Percentiles rank a stretch among this genome's conserved stretches.
phyloP scores from a whole-genome alignment of 2,113 vertebrate species.

The Holacanthus passer region DNA sequence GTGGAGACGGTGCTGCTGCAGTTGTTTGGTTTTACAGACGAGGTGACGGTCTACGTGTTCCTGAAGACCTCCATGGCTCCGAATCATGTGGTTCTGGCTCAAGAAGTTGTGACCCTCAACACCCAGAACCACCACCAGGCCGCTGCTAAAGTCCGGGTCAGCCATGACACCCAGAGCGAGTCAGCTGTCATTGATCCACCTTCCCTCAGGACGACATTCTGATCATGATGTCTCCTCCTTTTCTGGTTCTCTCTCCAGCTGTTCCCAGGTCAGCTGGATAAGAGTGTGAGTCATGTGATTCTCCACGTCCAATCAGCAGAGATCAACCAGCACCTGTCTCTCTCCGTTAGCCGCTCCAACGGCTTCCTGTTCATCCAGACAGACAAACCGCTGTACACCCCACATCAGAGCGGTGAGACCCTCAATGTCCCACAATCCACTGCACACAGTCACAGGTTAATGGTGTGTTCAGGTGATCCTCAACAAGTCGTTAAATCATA shows the following conservation, averaged over 20 bases:
- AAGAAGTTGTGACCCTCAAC: constrained; percentile 76
- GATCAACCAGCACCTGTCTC: constrained; percentile 83
- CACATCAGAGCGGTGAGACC: constrained; percentile 88
- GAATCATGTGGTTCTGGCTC: constrained; percentile 65
- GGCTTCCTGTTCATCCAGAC: constrained; percentile 94
- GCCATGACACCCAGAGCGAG: background rate
- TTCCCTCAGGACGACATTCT: rapidly evolving
- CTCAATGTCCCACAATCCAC: constrained; percentile 7
- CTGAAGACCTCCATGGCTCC: constrained; percentile 89
- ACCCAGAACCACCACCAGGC: constrained; percentile 86
- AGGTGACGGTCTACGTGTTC: constrained; percentile 81
- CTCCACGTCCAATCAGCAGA: constrained; percentile 85
- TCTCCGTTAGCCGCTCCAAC: constrained; percentile 87
- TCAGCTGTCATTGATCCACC: no score
- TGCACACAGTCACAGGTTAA: background rate
- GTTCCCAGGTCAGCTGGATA: constrained; percentile 79
- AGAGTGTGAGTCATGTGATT: constrained; percentile 77
- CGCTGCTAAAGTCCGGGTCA: constrained; percentile 83
- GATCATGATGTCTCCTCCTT: background rate
- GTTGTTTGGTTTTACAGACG: constrained; percentile 84
- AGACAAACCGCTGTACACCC: constrained; percentile 94
- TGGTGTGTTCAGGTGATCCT: no score
- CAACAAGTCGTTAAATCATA: no score
- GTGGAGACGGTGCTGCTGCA: constrained; percentile 89
- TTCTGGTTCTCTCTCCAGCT: constrained; percentile 79